Evolutionary conservation across 2,113 vertebrate genomes (phyloP), one percentile per base, ranked within the genome.

Genomic region (Hucho hucho): DNA sequence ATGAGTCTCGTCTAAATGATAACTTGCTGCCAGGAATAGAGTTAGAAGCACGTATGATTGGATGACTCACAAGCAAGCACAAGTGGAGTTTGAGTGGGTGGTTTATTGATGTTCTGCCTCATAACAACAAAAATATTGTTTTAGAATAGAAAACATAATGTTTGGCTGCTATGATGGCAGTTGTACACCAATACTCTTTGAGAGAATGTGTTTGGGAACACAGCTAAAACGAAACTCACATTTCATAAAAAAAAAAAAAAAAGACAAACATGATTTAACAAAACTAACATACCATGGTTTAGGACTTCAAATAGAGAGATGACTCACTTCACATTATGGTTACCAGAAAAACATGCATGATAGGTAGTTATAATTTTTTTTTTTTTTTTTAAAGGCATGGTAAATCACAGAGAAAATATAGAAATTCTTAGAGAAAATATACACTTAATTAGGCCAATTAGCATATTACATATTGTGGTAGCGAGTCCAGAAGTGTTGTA

Each of bases 21-120:
- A 56, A 18, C 32, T 14, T 74, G 18, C 29, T 67, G 43, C 5
- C 37, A 49, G 22, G 24, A 73, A 25, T n/a, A 13, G 53, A 53
- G 49, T 53, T 53, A 1, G 49, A 26, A 43, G 37, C 37, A 1
- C 32, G 9, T 1, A 6, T 43, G 29, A 32, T 32, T 32, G 25
- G 14, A 73, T 12, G 26, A 73, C 13, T 18, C 26, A 46, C 43
- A 64, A 64, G 37, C 25, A 59, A 58, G 37, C 28, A 74, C 22
- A 65, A 72, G 63, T 14, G 3, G 70, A 26, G 4, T 11, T 32
- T 70, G 74, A 78, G 64, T 47, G 3, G 46, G 81, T 37, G 18
- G 61, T 89, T 92, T 87, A 89, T 84, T 90, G 72, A 83, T 76
- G 76, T 58, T 63, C 24, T 68, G 71, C 69, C 58, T 18, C 61